Evolutionary conservation across 2,888 invertebrate species (phyloP).

Genomic region (Strigamia transsilvanica): DNA sequence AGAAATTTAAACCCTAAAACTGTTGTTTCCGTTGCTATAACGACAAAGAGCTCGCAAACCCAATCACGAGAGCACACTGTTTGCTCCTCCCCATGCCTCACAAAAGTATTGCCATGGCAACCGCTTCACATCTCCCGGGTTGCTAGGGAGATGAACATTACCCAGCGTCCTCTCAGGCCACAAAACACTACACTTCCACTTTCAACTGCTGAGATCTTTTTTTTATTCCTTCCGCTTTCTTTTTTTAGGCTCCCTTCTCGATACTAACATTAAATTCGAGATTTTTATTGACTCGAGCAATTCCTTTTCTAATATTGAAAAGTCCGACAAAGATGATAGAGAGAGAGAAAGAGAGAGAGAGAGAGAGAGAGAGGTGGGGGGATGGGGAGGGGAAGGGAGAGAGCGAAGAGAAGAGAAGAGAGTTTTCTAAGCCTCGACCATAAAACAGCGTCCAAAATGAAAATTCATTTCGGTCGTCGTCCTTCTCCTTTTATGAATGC

Average conservation of each 20-base stretch:
- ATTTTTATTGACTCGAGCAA: constrained; percentile 23
- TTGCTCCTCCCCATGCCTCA: constrained; percentile 34
- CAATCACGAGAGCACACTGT: constrained; percentile 50
- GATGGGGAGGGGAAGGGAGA: background rate
- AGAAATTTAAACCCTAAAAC: constrained; percentile 50
- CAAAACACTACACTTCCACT: constrained; percentile 49
- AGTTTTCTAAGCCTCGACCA: constrained; percentile 10
- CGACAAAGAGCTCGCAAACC: constrained; percentile 50
- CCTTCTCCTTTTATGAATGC: constrained; percentile 42
- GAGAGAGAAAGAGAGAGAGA: background rate
- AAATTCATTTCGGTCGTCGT: constrained; percentile 43
- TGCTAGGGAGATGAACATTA: constrained; percentile 45
- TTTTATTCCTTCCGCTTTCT: constrained; percentile 15
- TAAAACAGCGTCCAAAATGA: constrained; percentile 37
- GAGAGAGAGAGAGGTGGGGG: too few species aligned
- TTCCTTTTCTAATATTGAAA: constrained; percentile 40
- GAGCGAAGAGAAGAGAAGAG: background rate
- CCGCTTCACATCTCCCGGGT: constrained; percentile 34
- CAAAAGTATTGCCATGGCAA: constrained; percentile 38
- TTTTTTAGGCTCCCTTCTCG: background rate
- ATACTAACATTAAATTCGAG: constrained; percentile 26
- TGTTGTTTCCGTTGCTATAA: constrained; percentile 50
- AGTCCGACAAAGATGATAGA: constrained; percentile 23
- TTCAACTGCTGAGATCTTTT: constrained; percentile 30
- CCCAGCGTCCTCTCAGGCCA: constrained; percentile 33